Evolutionary conservation across 2,888 invertebrate genomes (phyloP), one percentile per base, ranked within the genome.

Genomic region (Nemurella pictetii): DNA sequence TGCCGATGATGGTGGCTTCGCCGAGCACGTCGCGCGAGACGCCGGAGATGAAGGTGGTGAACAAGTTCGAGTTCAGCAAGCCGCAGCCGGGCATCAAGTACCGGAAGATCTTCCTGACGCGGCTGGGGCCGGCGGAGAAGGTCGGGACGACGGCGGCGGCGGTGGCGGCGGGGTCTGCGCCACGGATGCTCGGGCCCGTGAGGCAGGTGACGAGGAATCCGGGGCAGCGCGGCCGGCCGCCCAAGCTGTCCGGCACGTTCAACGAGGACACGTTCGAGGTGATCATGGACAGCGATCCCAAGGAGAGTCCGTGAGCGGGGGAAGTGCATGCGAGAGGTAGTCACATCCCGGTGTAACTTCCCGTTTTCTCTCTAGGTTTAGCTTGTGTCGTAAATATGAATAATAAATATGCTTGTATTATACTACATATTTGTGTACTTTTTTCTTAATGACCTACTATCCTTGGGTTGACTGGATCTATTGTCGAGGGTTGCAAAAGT

Each of bases 11-110:
- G n/a, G 29, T n/a, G 5, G 7, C 78, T 0, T n/a, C 28, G 2
- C 29, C 28, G 78, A 30, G 28, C 9, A 78, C 28, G 78, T 78
- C 78, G 29, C 26, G 78, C 1, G 26, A 75, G 15, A 7, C 5
- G n/a, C 29, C 7, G 5, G 55, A 55, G 55, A 2, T 55, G 55
- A 28, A 30, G 78, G 3, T 78, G 28, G 78, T 78, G 30, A 78
- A 78, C 78, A 78, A 78, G 78, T 78, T 78, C 78, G 78, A 78
- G 30, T 78, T 78, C 30, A 78, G 78, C n/a, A 78, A 78, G 78
- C 78, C 78, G 28, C 78, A 78, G 28, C 78, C 78, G 30, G 78
- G 78, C 28, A 29, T 78, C 29, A 78, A 78, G 78, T 78, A 78
- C 30, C 5, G 78, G 78, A 78, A 78, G 78, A 78, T 78, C 0